Base-by-base conservation (phyloP, 2,797 vertebrate species). In the Diceros bicornis region DNA sequence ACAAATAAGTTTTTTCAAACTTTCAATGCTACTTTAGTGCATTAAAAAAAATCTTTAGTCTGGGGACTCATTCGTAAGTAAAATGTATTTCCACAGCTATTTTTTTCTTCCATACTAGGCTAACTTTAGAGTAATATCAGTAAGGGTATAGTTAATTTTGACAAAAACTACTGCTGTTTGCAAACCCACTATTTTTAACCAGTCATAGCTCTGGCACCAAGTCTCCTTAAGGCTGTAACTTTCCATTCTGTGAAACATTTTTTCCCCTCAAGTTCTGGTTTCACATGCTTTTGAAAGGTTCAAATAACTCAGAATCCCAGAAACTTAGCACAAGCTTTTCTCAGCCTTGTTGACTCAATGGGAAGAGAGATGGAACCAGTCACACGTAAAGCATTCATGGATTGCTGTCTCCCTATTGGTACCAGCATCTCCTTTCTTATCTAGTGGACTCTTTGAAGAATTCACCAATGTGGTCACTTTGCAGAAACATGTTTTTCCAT, bases 131-230 rank as follows among this genome's bases (percentile, higher is more conserved):
- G 34, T 62, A 64, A 37, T 27, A 85, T 61, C 41, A 78, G 61
- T 20, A 81, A 96, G 62, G 59, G 12, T 68, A 78, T 47, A 92
- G 91, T 91, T 97, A 95, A 94, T 96, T 91, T 90, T 69, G 74
- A 83, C 59, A 90, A 62, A 92, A 83, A 69, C 29, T 74, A 59
- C 14, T 71, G 50, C 29, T 82, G 3, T 94, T 91, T 93, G 74
- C 47, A 96, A 97, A 93, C 7, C 25, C 59, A 86, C 41, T 87
- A 81, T 87, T 96, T 97, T 96, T 95, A 97, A 71, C 25, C 55
- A 89, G 13, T 89, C 55, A 85, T 37, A 95, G 91, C 32, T 87
- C 87, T 95, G 90, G 41, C 52, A 90, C 18, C 68, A 97, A 71
- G 44, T 91, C 23, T 32, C 50, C 64, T 91, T 86, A 82, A 89